Base-by-base conservation (phyloP, 2,113 vertebrate genomes). In the Myiopsitta monachus region DNA sequence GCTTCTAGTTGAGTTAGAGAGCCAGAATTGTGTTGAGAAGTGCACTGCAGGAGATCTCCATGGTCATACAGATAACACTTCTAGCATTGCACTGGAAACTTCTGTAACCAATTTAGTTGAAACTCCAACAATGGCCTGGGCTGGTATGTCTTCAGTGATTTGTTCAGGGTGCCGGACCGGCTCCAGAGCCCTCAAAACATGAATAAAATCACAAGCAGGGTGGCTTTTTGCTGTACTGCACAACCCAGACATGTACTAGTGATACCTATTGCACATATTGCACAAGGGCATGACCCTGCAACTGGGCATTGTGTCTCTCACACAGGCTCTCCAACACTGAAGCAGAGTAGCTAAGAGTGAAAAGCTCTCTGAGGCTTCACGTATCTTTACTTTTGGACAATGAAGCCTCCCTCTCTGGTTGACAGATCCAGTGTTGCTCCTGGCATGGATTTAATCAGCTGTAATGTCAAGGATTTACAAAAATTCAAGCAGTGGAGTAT, bases 381-480 rank as follows among this genome's bases (percentile, higher is more conserved):
- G 0, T 52, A 79, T 87, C 66, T 89, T 79, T 79, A 55, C 36
- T 78, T 92, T 54, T 83, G 57, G 57, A 87, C 63, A 95, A 90
- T 43, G 66, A 85, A 76, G 18, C 43, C 66, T 92, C 61, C 54
- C 26, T 91, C 77, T 87, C 49, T 54, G 52, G 52, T 78, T 94
- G 70, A 84, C 67, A 89, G 74, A 92, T 69, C 46, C 63, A 61
- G 0, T 69, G 39, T 87, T 92, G 74, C 81, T 94, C 31, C 82
- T 93, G 85, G 94, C 43, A 6, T 63, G 31, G 68, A 74, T 85
- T 89, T 95, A 91, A 95, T n/a, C 16, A 82, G 84, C 62, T 84
- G 31, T 91, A 90, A 79, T 73, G 59, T 88, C 38, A 76, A 93
- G 54, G 52, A 73, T 86, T 88, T 90, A 87, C 55, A 86, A 88